Evolutionary conservation across 1,140 invertebrate species (phyloP).

Genomic region (Philopotamus ludificatus): DNA sequence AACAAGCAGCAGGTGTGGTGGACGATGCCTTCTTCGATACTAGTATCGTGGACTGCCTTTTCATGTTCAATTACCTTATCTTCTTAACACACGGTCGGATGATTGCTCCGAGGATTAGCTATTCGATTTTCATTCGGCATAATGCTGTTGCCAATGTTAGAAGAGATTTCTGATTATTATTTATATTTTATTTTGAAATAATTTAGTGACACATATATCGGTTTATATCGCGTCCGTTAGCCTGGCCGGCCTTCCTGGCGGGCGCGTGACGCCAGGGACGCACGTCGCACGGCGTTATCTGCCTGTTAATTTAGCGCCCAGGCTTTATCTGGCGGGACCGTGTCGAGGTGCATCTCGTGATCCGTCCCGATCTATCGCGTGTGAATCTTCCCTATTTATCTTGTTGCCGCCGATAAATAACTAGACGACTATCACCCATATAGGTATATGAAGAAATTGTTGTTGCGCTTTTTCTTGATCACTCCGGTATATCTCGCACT

Average conservation of each 20-base stretch:
- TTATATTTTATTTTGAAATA: too few relatives aligned
- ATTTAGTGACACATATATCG: too few relatives aligned
- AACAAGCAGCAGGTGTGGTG: too few relatives aligned
- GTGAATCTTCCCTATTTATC: constrained; percentile 42
- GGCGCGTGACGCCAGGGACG: background rate
- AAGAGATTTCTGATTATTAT: constrained; percentile 3
- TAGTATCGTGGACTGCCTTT: background rate
- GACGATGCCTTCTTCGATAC: too few relatives aligned
- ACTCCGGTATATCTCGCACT: too few relatives aligned
- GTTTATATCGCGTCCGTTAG: background rate
- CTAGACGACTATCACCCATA: too few relatives aligned
- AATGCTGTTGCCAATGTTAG: constrained; percentile 1
- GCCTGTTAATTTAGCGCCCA: constrained; percentile 35
- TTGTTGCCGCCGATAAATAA: constrained; percentile 39
- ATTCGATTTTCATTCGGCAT: constrained; percentile 4
- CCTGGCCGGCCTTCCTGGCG: constrained; percentile 9
- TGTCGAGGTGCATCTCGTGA: constrained; percentile 35
- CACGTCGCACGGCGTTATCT: constrained; percentile 23
- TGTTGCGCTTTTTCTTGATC: too few relatives aligned
- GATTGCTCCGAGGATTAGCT: background rate
- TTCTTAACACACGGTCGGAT: too few relatives aligned
- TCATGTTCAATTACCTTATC: too few relatives aligned
- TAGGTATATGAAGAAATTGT: too few relatives aligned
- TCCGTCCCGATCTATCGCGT: constrained; percentile 38
- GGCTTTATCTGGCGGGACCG: constrained; percentile 18